phyloP scores from a whole-genome alignment of 2,113 vertebrate species.

The Sinocyclocheilus anophthalmus region DNA sequence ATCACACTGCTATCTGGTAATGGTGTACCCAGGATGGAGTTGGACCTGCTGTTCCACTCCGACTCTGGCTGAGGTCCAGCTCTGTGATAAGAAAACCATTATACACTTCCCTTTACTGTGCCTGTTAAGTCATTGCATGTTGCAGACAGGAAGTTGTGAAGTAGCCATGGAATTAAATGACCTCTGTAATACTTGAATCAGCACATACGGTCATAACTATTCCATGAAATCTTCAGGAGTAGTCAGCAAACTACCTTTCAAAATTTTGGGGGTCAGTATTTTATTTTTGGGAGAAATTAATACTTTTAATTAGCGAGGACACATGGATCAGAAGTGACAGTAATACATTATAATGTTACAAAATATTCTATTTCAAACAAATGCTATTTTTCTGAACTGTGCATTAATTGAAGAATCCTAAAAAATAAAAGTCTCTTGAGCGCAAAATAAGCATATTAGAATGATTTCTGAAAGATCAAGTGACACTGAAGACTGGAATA shows the following conservation, averaged over 20 bases:
- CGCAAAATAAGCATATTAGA: background rate
- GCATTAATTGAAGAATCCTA: background rate
- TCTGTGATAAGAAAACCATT: constrained; percentile 26
- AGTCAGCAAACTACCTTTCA: background rate
- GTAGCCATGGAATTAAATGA: constrained; percentile 6
- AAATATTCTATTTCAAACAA: background rate
- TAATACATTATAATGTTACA: background rate
- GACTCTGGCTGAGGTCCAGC: constrained; percentile 13
- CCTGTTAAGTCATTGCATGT: background rate
- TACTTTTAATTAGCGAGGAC: background rate
- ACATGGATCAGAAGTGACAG: background rate
- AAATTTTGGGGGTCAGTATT: background rate
- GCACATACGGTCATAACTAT: background rate
- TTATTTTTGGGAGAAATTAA: background rate
- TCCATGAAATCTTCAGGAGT: background rate
- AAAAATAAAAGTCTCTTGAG: background rate
- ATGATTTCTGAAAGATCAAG: background rate
- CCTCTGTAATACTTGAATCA: background rate
- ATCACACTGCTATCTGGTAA: constrained; percentile 29
- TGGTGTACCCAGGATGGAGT: background rate
- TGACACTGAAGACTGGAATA: background rate
- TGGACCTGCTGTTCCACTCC: background rate
- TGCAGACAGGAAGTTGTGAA: constrained; percentile 17
- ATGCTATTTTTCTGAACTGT: background rate
- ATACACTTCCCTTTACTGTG: constrained; percentile 14